A percentile compares a stretch with the other conserved stretches of the same genome.
These are phyloP conservation scores for Bagarius yarrelli DNA, from an alignment of 2,113 vertebrate species.

Conservation along the genomic window DNA sequence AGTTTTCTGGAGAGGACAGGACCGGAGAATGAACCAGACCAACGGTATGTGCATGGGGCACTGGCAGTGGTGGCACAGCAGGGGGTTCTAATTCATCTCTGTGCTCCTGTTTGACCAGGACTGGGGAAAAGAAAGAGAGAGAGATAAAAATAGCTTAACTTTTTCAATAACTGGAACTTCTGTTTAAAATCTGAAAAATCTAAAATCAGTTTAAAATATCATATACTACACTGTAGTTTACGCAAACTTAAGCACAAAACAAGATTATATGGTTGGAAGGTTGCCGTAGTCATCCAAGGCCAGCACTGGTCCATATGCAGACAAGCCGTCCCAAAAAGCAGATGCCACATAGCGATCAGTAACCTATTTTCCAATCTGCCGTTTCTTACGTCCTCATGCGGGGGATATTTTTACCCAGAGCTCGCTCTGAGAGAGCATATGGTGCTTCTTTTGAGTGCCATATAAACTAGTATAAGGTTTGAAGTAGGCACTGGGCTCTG, in stretches of 20 bases:
- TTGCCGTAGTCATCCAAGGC: background rate
- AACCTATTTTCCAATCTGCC: constrained; percentile 78
- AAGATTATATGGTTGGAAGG: background rate
- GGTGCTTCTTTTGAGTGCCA: constrained; percentile 69
- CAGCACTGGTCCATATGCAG: constrained; percentile 1
- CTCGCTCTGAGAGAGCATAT: constrained; percentile 73
- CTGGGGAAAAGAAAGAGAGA: constrained; percentile 62
- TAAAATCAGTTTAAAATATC: background rate
- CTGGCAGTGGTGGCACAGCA: constrained; percentile 74
- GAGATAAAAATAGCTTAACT: constrained; percentile 7
- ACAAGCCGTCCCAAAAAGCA: constrained; percentile 42
- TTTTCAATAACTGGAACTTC: too few species aligned
- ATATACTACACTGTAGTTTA: background rate
- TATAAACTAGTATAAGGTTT: constrained; percentile 58
- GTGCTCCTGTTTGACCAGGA: constrained; percentile 92
- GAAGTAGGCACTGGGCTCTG: constrained; percentile 62
- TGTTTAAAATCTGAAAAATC: background rate
- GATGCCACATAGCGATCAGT: constrained; percentile 62
- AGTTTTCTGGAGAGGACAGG: constrained; percentile 84
- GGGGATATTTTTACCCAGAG: constrained; percentile 73
- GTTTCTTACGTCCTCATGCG: constrained; percentile 63
- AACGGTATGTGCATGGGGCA: constrained; percentile 75
- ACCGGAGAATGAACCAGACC: constrained; percentile 74
- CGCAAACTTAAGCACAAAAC: background rate
- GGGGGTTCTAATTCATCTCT: constrained; percentile 87